Conservation (phyloP, 2,113 vertebrate species). For the Amphiprion ocellaris region DNA sequence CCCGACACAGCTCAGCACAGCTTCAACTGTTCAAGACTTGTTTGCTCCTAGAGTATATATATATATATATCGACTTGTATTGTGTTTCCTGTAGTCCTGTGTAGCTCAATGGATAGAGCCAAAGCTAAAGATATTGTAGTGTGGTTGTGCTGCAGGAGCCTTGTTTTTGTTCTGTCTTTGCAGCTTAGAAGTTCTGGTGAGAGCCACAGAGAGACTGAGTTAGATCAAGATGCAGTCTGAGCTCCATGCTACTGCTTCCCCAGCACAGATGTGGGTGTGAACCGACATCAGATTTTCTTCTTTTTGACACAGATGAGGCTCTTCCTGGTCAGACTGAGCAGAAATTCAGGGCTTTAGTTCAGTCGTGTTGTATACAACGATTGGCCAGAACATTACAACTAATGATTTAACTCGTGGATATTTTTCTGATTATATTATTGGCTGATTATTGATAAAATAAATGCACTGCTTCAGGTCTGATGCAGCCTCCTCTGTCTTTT, state of each 20-base stretch:
- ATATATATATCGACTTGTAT: constrained; percentile 32
- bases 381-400: too few species aligned
- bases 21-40: constrained; percentile 53
- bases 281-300: too few species aligned
- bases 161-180: constrained; percentile 23
- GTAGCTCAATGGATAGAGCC: constrained; percentile 44
- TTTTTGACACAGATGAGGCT: too few species aligned
- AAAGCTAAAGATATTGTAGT: constrained; percentile 26
- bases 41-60: constrained; percentile 33
- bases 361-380: too few species aligned
- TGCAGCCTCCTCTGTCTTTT: too few species aligned
- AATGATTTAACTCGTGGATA: too few species aligned
- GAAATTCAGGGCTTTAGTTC: too few species aligned
- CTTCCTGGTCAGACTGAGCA: too few species aligned
- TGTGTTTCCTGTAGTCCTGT: constrained; percentile 40
- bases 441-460: too few species aligned
- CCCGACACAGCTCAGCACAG: constrained; percentile 41
- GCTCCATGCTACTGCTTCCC: not conserved
- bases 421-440: too few species aligned
- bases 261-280: too few species aligned
- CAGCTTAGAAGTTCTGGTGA: constrained; percentile 29
- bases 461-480: too few species aligned
- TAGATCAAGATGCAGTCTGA: constrained; percentile 18
- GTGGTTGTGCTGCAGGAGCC: not conserved
- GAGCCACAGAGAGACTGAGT: constrained; percentile 6